Base-by-base conservation (phyloP, 2,888 invertebrate species). In the Agonopterix arenella region DNA sequence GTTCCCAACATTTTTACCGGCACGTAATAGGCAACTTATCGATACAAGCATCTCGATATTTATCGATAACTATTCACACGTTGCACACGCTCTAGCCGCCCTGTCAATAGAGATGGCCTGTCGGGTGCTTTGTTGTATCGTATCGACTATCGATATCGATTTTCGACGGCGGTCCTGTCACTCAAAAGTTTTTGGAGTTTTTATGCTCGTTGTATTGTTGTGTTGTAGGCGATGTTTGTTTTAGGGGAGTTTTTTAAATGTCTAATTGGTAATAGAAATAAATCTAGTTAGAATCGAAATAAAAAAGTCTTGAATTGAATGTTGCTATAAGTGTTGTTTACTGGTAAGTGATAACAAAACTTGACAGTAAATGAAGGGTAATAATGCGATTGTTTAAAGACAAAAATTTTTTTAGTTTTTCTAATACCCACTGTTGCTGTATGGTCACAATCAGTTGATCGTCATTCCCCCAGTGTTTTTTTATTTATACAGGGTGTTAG, bases 151-250 rank as follows among this genome's bases (percentile, higher is more conserved):
- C 83, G 83, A 44, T 78, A 83, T 83, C 79, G 80, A 76, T 68
- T 80, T 79, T 79, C 77, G 76, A 75, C 68, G 86, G 89, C 88
- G 88, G 88, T 84, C 89, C 84, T 76, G 89, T 88, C 89, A 88
- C 83, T 89, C 89, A 88, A 81, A 73, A 68, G 65, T 70, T 80
- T 80, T 78, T 58, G 72, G 73, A 67, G 76, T 80, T 84, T 84
- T 85, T 86, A 76, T 83, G 62, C 52, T 73, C 73, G 74, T 76
- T 83, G 73, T 80, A 76, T 80, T 71, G 71, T 66, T 68, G 61
- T 74, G 82, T 70, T 65, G 68, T 62, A 52, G 77, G 52, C 53
- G 36, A 54, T 68, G 38, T 46, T 13, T 0, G 11, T n/a, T 43
- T 43, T 13, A 8, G 13, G 43, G 11, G 10, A 13, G 11, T 11